phyloP scores from a whole-genome alignment of 2,797 vertebrate species.

The Florisuga fusca region DNA sequence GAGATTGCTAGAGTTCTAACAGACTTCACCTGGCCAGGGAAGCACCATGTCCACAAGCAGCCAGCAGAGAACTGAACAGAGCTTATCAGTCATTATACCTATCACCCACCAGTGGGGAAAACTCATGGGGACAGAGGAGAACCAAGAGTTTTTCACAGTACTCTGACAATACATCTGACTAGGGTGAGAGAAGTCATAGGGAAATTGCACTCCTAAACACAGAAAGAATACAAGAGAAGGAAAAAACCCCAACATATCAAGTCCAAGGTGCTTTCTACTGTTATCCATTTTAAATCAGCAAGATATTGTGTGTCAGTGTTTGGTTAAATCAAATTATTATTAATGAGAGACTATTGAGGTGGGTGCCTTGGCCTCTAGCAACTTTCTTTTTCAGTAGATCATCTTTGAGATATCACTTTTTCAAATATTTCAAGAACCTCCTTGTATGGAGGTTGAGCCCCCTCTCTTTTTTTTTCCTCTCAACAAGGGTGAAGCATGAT shows the following conservation, averaged over 20 bases:
- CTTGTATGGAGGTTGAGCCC: neutral
- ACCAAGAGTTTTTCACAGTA: neutral
- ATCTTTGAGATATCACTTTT: neutral
- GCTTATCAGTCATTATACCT: neutral
- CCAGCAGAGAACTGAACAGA: neutral
- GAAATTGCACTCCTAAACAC: neutral
- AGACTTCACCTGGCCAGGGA: neutral
- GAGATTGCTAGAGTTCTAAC: neutral
- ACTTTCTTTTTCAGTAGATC: neutral
- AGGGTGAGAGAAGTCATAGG: neutral
- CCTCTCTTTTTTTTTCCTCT: neutral
- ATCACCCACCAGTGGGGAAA: neutral
- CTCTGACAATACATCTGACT: neutral
- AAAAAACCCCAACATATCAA: neutral
- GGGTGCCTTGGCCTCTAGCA: neutral
- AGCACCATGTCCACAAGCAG: neutral
- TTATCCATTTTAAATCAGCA: neutral
- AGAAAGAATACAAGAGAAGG: neutral
- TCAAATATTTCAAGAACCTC: neutral
- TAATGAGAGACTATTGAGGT: neutral
- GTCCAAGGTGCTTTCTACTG: neutral
- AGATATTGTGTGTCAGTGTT: neutral
- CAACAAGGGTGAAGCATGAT: neutral
- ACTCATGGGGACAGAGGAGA: neutral
- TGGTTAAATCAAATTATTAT: neutral